Base-by-base conservation (phyloP, 2,113 vertebrate species). In the Plectropomus leopardus region DNA sequence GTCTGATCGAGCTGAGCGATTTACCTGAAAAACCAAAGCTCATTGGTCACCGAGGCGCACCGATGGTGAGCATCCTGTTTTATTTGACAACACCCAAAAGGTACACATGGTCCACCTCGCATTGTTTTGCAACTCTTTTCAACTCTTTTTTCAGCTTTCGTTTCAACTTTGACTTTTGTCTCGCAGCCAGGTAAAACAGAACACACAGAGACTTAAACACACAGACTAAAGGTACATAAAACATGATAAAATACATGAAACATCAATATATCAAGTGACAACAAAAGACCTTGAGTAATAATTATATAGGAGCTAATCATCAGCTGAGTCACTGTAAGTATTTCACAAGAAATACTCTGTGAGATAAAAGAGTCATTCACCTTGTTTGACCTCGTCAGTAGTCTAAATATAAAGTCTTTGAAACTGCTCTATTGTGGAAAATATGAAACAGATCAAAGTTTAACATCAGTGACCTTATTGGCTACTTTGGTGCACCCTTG, bases 21-120 rank as follows among this genome's bases (percentile, higher is more conserved):
- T 90, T 98, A 59, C 96, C 96, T 6, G 86, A 87, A 3, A 99
- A 97, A 82, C 98, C 98, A 26, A 75, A 86, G 7, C 91, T 99
- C 5, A 72, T 97, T 36, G 97, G 96, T 72, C 98, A 99, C 90
- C 93, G 97, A 68, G 98, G 98, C 17, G 96, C 96, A 15, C 97
- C 98, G 10, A 96, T 98, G 98, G 98, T 99, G 86, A 96, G 95
- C 50, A 9, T 34, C 45, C 2, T 71, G 55, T 70, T 81, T 24
- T 42, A n/a, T 26, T 19, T 48, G 44, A 14, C 34, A 48, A 13
- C 28, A 32, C 36, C 45, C 1, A 19, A 21, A 55, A 76, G n/a
- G 55, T 15, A 79, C 75, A 81, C 21, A 44, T 15, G 3, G 4
- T 40, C 23, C 14, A 30, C 23, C 4, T 30, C 6, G 0, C 5